Evolutionary conservation across 1,140 invertebrate species (phyloP).

Genomic region (Papilio xuthus): DNA sequence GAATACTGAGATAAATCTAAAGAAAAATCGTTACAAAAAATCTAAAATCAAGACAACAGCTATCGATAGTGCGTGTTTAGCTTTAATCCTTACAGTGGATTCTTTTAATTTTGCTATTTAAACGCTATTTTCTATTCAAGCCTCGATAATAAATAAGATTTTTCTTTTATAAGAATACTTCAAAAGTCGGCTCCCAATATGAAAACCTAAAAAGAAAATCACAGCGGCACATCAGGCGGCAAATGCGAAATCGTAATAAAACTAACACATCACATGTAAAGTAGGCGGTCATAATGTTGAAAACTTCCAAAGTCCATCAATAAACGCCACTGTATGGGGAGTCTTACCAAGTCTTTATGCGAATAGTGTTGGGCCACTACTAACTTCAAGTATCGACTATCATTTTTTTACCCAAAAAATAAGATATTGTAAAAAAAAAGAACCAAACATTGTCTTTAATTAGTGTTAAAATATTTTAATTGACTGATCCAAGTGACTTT

Average conservation of each 20-base stretch:
- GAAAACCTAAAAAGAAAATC: constrained; percentile 28
- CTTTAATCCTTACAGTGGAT: not conserved
- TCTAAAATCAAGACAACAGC: too few species aligned
- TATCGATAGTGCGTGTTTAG: too few species aligned
- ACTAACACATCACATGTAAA: constrained; percentile 78
- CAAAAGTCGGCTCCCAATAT: not conserved
- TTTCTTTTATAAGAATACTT: not conserved
- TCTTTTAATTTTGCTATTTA: not conserved
- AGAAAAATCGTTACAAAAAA: too few species aligned
- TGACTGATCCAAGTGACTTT: too few species aligned
- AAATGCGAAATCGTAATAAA: constrained; percentile 81
- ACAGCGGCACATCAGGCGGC: constrained; percentile 72
- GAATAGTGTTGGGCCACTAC: constrained; percentile 39
- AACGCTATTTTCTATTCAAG: not conserved
- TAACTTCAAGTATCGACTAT: constrained; percentile 39
- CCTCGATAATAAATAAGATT: constrained; percentile 1
- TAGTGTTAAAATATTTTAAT: too few species aligned
- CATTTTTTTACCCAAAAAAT: not conserved
- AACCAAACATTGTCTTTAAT: too few species aligned
- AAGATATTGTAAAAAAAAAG: too few species aligned
- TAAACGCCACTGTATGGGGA: constrained; percentile 74
- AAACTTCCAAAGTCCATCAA: constrained; percentile 81
- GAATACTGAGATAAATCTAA: too few species aligned
- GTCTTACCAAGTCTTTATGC: constrained; percentile 58
- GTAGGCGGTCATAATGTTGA: constrained; percentile 80